phyloP scores from a whole-genome alignment of 2,113 vertebrate genomes.

The Macquaria australasica region DNA sequence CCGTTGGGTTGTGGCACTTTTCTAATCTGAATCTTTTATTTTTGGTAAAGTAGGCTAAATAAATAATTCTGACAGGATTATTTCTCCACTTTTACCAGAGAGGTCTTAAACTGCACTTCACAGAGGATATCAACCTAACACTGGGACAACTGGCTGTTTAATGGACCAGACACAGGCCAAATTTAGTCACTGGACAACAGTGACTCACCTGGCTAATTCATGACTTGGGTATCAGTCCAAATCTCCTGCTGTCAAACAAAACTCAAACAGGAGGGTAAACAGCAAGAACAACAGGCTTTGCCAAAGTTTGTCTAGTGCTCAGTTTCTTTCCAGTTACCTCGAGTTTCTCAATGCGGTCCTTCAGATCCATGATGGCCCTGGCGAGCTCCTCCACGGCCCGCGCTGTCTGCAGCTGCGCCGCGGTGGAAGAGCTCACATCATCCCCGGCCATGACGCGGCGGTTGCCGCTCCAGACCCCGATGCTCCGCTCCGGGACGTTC shows the following conservation, averaged over 20 bases:
- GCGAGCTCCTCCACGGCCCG: conserved; percentile 92
- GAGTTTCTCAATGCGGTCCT: conserved; percentile 95
- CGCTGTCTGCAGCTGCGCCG: conserved; percentile 82
- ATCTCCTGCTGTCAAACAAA: conserved; percentile 33
- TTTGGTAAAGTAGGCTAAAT: too few relatives aligned
- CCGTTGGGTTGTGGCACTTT: neutral
- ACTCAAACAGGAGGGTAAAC: conserved; percentile 30
- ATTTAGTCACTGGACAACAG: neutral
- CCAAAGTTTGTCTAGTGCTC: neutral
- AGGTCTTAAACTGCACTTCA: neutral
- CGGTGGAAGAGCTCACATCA: conserved; percentile 86
- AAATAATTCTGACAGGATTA: neutral
- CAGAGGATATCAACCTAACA: neutral
- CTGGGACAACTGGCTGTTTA: neutral
- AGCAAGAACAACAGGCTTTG: conserved; percentile 35
- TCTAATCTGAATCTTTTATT: neutral
- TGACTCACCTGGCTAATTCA: conserved; percentile 16
- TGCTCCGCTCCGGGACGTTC: conserved; percentile 77
- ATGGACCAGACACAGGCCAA: neutral
- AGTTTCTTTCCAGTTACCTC: conserved; percentile 84
- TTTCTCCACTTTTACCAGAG: neutral
- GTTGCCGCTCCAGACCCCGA: conserved; percentile 83
- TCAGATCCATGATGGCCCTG: conserved; percentile 92
- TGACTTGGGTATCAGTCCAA: neutral
- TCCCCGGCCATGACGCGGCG: conserved; percentile 90